phyloP scores from a whole-genome alignment of 1,140 invertebrate species.

The Drosophila saltans region DNA sequence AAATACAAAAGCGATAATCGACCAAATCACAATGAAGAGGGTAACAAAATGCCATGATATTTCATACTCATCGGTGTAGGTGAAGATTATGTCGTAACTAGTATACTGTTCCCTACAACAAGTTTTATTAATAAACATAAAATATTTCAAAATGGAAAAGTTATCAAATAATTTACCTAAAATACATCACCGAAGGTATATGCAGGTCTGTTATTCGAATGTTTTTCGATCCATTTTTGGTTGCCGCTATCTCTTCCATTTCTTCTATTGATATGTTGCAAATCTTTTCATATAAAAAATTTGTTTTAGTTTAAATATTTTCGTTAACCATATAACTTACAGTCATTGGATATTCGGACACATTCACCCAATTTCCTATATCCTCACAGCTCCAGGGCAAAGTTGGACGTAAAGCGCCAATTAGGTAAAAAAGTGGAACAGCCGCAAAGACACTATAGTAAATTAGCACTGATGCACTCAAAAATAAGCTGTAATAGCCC shows the following conservation, averaged over 20 bases:
- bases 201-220: conserved; percentile 13
- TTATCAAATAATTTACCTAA: conserved; percentile 43
- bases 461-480: conserved; percentile 53
- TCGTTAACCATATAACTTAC: conserved; percentile 11
- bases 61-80: not conserved
- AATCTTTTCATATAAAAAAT: conserved; percentile 8
- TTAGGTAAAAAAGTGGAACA: conserved; percentile 65
- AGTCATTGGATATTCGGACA: conserved; percentile 6
- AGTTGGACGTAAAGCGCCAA: conserved; percentile 62
- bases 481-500: conserved; percentile 64
- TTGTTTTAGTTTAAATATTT: no score
- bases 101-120: conserved; percentile 44
- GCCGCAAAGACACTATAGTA: conserved; percentile 71
- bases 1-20: conserved; percentile 48
- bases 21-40: conserved; percentile 45
- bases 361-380: conserved; percentile 22
- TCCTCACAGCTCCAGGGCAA: conserved; percentile 76
- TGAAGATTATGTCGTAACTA: accelerated
- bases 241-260: not conserved
- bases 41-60: conserved; percentile 49
- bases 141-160: not conserved
- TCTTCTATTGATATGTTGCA: conserved; percentile 25
- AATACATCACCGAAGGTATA: conserved; percentile 67
- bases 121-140: not conserved
- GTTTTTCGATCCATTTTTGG: not conserved